These are phyloP conservation scores for Pentamera pediparva DNA, from an alignment of 53 echinoderm and acorn worm genomes.

Conservation along the genomic window DNA sequence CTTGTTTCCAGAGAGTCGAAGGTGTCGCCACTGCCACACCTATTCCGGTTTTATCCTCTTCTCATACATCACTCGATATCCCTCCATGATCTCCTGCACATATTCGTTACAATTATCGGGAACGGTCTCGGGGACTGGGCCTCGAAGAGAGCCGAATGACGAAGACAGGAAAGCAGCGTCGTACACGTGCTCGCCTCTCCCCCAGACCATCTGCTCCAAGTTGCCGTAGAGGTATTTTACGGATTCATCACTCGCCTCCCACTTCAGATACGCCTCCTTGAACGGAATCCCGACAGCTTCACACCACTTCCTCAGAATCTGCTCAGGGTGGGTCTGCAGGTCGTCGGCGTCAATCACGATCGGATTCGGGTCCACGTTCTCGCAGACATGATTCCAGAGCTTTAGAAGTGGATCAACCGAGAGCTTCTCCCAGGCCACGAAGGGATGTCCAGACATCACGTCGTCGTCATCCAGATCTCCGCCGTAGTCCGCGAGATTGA, in stretches of 20 bases:
- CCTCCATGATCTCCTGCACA: background rate
- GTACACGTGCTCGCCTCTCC: background rate
- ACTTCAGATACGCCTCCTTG: background rate
- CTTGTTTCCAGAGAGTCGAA: no score
- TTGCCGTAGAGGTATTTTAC: background rate
- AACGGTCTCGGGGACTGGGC: background rate
- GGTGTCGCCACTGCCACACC: background rate
- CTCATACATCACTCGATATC: constrained; percentile 6
- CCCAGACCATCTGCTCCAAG: constrained; percentile 18
- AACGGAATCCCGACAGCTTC: background rate
- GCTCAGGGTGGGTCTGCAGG: constrained; percentile 2
- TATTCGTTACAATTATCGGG: background rate
- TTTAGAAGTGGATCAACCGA: constrained; percentile 6
- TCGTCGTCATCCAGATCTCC: constrained; percentile 13
- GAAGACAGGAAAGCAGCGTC: constrained; percentile 21
- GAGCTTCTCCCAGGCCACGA: constrained; percentile 18
- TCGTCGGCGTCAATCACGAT: constrained; percentile 23
- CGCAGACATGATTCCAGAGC: constrained; percentile 8
- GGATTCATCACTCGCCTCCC: constrained; percentile 2
- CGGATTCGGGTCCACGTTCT: constrained; percentile 14
- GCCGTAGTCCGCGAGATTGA: background rate
- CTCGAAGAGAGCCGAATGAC: background rate
- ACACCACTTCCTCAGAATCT: constrained; percentile 12
- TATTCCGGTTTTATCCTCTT: constrained; percentile 2
- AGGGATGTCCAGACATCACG: background rate